A percentile compares a stretch with the other conserved stretches of the same genome.
Conservation (phyloP, 1,140 invertebrate genomes). For the Drosophila erecta region DNA sequence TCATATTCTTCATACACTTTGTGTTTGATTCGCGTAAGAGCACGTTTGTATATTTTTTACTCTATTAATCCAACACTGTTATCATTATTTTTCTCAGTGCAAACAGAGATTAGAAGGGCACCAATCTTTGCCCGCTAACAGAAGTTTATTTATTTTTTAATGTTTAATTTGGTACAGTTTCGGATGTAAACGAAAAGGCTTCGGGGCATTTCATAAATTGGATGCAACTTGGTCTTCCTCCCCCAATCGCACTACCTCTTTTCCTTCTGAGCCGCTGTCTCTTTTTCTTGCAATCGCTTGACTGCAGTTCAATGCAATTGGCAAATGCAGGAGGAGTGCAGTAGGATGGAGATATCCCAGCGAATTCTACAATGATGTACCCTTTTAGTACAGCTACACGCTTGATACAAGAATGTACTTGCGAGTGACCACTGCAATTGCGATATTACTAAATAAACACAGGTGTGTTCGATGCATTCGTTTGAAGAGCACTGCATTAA, state of each 20-base stretch:
- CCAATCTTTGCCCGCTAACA: too few relatives aligned
- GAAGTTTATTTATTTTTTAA: constrained; percentile 2
- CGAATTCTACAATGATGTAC: background rate
- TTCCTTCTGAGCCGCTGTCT: constrained; percentile 3
- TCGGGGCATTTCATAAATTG: constrained; percentile 28
- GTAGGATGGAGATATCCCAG: background rate
- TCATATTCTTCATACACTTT: too few relatives aligned
- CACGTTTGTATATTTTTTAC: too few relatives aligned
- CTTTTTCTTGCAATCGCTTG: constrained; percentile 9
- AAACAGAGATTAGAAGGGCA: background rate
- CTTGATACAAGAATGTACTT: background rate
- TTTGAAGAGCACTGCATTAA: background rate
- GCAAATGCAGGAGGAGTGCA: background rate
- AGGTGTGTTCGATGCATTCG: background rate
- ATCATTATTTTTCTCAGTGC: constrained; percentile 5
- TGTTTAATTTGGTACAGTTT: constrained; percentile 42
- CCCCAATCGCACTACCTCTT: constrained; percentile 6
- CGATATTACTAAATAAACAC: background rate
- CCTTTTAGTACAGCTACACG: background rate
- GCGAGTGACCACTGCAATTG: background rate
- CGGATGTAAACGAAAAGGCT: constrained; percentile 15
- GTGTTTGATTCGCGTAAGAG: too few relatives aligned
- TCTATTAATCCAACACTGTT: too few relatives aligned
- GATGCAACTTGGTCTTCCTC: constrained; percentile 7
- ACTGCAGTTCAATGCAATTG: constrained; percentile 25